Evolutionary conservation across 2,113 vertebrate genomes (phyloP).

Genomic region (Gadus macrocephalus): DNA sequence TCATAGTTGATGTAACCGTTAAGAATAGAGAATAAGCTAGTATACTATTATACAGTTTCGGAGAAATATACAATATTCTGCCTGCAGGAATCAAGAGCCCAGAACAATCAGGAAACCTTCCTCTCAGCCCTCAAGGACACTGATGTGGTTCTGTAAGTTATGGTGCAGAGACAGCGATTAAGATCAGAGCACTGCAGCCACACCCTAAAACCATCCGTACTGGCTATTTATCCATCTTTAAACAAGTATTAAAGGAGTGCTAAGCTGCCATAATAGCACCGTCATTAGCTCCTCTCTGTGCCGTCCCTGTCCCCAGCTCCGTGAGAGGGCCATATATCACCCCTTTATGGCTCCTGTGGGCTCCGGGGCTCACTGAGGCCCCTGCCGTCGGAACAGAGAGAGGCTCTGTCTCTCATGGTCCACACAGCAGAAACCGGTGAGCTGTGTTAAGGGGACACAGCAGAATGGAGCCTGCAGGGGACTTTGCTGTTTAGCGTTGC

Average conservation of each 20-base stretch:
- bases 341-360: slow-evolving; percentile 68
- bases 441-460: slow-evolving; percentile 27
- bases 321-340: slow-evolving; percentile 62
- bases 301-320: slow-evolving; percentile 51
- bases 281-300: slow-evolving; percentile 64
- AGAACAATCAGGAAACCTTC: not conserved
- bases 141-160: not conserved
- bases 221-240: slow-evolving; percentile 61
- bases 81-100: too few relatives aligned
- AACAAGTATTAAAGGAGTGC: slow-evolving; percentile 59
- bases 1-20: too few relatives aligned
- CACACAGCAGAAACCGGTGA: slow-evolving; percentile 52
- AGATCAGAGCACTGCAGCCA: slow-evolving; percentile 30
- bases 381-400: slow-evolving; percentile 56
- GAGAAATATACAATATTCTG: too few relatives aligned
- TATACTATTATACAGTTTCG: too few relatives aligned
- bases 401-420: slow-evolving; percentile 51
- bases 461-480: slow-evolving; percentile 13
- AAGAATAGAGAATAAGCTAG: too few relatives aligned
- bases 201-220: slow-evolving; percentile 35
- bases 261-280: slow-evolving; percentile 62
- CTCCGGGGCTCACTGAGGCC: slow-evolving; percentile 56
- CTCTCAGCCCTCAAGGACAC: not conserved
- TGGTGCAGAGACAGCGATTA: not conserved
- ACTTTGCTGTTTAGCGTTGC: not conserved